Conservation (phyloP, 2,888 invertebrate genomes). For the Actias luna region DNA sequence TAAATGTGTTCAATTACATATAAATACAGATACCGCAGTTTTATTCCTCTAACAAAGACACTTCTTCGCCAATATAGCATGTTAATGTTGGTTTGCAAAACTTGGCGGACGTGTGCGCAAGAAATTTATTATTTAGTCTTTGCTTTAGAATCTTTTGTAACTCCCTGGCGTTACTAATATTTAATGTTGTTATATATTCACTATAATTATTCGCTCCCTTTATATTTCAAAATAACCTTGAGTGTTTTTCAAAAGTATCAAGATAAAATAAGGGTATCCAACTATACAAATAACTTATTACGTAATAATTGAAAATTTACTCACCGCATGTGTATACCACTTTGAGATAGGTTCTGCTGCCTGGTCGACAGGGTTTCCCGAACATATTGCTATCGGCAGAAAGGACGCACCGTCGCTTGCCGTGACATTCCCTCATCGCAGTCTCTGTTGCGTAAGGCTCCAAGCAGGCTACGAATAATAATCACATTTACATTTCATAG, state of each 20-base stretch:
- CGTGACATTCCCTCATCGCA: conserved; percentile 93
- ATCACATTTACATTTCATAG: neutral
- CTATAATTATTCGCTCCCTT: too few species aligned
- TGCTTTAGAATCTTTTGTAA: neutral
- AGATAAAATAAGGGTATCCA: neutral
- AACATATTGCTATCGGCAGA: conserved; percentile 91
- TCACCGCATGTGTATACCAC: conserved; percentile 85
- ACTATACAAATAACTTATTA: neutral
- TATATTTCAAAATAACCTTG: too few species aligned
- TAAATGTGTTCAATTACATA: neutral
- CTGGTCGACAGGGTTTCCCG: conserved; percentile 89
- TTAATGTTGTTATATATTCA: too few species aligned
- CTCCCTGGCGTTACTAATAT: neutral
- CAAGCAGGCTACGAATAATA: conserved; percentile 85
- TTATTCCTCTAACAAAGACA: neutral
- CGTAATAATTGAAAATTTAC: conserved; percentile 5
- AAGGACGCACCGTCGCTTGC: conserved; percentile 89
- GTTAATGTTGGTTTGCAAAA: neutral
- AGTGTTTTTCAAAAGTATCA: too few species aligned
- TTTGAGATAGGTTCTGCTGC: conserved; percentile 91
- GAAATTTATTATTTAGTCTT: neutral
- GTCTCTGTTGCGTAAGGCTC: conserved; percentile 95
- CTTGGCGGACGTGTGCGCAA: neutral
- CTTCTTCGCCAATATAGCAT: neutral
- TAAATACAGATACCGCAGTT: neutral